Evolutionary conservation across 2,888 invertebrate genomes (phyloP).

Genomic region (Andrena haemorrhoa): DNA sequence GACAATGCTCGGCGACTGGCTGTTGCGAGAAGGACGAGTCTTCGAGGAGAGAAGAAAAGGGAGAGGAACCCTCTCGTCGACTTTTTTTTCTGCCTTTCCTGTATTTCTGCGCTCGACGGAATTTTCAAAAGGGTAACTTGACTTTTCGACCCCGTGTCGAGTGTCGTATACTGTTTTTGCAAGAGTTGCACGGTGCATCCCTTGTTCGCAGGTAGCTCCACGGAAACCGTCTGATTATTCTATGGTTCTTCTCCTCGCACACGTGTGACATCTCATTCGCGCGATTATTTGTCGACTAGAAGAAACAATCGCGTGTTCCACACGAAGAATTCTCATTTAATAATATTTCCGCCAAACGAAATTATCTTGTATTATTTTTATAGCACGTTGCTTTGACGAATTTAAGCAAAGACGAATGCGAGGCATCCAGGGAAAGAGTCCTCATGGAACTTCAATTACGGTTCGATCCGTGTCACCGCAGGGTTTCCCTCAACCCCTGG

Average conservation of each 20-base stretch:
- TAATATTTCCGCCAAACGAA: no score
- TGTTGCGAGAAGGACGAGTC: slow-evolving; percentile 62
- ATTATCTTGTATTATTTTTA: background rate
- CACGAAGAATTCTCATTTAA: no score
- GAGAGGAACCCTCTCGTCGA: slow-evolving; percentile 48
- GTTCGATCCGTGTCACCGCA: slow-evolving; percentile 59
- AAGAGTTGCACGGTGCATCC: slow-evolving; percentile 16
- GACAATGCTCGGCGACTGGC: slow-evolving; percentile 76
- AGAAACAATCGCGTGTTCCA: background rate
- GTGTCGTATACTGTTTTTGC: slow-evolving; percentile 46
- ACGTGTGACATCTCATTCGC: background rate
- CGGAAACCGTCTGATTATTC: slow-evolving; percentile 29
- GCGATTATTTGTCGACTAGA: background rate
- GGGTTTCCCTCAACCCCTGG: slow-evolving; percentile 50
- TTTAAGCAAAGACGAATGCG: background rate
- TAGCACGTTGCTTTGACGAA: background rate
- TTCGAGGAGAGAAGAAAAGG: slow-evolving; percentile 47
- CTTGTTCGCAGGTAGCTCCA: slow-evolving; percentile 46
- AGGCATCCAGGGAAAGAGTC: slow-evolving; percentile 9
- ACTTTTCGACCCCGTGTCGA: slow-evolving; percentile 55
- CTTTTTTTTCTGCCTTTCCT: slow-evolving; percentile 44
- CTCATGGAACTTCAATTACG: slow-evolving; percentile 64
- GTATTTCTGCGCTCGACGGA: slow-evolving; percentile 45
- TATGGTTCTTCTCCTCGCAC: background rate
- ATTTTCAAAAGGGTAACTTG: slow-evolving; percentile 68